Percentiles rank a stretch among this genome's conserved stretches.
Conservation (phyloP, 2,797 vertebrate species). For the Acrocephalus scirpaceus region DNA sequence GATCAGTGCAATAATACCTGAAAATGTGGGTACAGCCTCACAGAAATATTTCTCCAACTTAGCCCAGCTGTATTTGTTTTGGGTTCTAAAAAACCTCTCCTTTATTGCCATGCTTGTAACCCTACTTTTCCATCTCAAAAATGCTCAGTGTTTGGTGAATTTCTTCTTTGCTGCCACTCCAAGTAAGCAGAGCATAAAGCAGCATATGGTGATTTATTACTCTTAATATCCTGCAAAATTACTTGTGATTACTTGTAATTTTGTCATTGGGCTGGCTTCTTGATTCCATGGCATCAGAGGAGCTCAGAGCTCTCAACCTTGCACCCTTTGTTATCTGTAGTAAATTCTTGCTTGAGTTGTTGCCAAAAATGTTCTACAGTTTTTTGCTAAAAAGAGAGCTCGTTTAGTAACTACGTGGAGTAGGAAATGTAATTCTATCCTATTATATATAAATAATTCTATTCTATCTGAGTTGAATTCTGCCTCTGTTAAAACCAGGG, state of each 20-base stretch:
- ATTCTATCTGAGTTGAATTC: neutral
- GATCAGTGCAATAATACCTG: neutral
- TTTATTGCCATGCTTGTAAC: neutral
- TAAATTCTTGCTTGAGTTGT: neutral
- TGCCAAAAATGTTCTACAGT: neutral
- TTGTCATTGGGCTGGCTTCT: neutral
- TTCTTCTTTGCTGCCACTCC: neutral
- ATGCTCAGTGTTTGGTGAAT: neutral
- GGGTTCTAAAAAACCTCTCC: neutral
- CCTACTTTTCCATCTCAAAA: neutral
- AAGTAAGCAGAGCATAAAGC: neutral
- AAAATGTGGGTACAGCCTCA: neutral
- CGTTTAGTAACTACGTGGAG: neutral
- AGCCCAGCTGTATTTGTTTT: neutral
- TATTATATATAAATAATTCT: too few species aligned
- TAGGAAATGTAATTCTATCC: neutral
- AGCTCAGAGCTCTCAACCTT: neutral
- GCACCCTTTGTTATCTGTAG: neutral
- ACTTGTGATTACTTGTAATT: neutral
- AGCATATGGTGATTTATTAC: neutral
- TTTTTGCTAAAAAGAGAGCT: neutral
- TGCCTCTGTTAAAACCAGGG: neutral
- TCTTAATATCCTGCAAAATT: neutral
- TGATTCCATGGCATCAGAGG: neutral
- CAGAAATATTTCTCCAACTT: neutral